These are phyloP conservation scores for Clarias gariepinus DNA, from an alignment of 2,113 vertebrate species.

Conservation along the genomic window DNA sequence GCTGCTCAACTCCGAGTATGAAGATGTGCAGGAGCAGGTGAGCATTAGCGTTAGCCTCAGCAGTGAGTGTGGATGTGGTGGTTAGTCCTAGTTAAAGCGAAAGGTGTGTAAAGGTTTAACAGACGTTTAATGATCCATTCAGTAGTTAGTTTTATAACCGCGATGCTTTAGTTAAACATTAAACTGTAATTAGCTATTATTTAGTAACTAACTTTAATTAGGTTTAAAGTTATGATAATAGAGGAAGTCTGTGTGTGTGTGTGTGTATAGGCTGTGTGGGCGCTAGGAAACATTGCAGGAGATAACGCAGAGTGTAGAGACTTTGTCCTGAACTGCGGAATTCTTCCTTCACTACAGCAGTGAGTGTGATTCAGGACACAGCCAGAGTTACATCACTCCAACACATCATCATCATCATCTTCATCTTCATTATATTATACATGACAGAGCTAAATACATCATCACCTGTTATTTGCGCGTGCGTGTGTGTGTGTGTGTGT, in stretches of 20 bases:
- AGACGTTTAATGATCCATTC: neutral
- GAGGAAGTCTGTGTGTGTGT: conserved; percentile 8
- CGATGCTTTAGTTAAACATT: neutral
- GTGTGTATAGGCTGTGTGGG: conserved; percentile 85
- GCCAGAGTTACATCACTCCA: neutral
- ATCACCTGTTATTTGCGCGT: neutral
- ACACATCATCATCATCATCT: too few relatives aligned
- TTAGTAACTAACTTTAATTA: neutral
- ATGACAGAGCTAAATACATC: neutral
- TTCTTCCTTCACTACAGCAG: conserved; percentile 88
- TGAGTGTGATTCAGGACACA: conserved; percentile 67
- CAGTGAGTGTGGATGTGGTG: neutral
- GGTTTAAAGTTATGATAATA: neutral
- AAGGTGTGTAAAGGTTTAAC: neutral
- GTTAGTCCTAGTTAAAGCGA: neutral
- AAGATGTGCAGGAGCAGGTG: conserved; percentile 94
- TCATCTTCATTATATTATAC: neutral
- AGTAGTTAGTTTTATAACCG: neutral
- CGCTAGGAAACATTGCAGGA: conserved; percentile 90
- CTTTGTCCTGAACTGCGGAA: conserved; percentile 88
- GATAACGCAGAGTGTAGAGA: conserved; percentile 94
- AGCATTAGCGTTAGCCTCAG: conserved; percentile 15
- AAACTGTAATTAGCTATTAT: neutral
- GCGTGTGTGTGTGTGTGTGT: conserved; percentile 20
- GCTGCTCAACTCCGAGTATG: conserved; percentile 87